Percentiles rank a stretch among this genome's conserved stretches.
phyloP scores from a whole-genome alignment of 2,888 invertebrate species.

The Therioaphis trifolii region DNA sequence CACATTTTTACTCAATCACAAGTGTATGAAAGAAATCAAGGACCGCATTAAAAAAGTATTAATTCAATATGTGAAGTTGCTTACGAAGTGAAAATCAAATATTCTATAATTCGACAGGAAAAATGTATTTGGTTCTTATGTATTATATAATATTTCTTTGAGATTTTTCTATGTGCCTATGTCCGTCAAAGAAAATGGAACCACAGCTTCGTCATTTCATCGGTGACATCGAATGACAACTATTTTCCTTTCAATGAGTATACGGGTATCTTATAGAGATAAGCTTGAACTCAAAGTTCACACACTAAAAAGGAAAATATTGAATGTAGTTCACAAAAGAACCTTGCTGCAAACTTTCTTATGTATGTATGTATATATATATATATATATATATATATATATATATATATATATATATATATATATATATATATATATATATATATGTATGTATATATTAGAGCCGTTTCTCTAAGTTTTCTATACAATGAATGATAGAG shows the following conservation, averaged over 20 bases:
- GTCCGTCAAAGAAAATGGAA: not conserved
- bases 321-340: conserved; percentile 1
- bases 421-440: too few species aligned
- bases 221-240: not conserved
- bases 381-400: too few species aligned
- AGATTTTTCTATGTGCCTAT: not conserved
- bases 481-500: not conserved
- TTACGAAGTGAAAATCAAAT: not conserved
- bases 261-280: not conserved
- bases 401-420: too few species aligned
- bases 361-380: too few species aligned
- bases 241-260: not conserved
- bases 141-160: not conserved
- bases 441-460: not conserved
- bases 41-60: too few species aligned
- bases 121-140: not conserved
- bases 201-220: not conserved
- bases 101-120: not conserved
- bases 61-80: too few species aligned
- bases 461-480: not conserved
- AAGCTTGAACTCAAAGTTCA: not conserved
- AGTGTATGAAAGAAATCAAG: too few species aligned
- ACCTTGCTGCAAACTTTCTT: not conserved
- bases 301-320: not conserved
- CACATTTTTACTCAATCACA: too few species aligned